phyloP scores from a whole-genome alignment of 2,797 vertebrate species.

The Octomys mimax region DNA sequence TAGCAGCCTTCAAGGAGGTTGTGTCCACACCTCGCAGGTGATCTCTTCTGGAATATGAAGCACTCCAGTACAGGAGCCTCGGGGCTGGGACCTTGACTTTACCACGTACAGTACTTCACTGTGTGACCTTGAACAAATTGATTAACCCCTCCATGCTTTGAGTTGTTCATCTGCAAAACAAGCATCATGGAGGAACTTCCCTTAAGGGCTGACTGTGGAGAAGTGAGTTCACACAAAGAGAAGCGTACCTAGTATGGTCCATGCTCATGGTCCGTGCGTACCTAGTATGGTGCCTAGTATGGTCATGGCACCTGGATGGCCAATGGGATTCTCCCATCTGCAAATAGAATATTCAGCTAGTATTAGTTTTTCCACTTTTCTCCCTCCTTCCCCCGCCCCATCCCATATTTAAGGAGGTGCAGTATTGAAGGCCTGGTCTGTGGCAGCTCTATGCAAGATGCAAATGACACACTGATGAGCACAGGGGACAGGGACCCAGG shows the following conservation, averaged over 20 bases:
- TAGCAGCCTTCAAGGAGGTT: neutral
- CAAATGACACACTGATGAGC: neutral
- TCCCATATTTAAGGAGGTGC: neutral
- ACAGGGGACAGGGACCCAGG: neutral
- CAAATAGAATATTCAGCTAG: neutral
- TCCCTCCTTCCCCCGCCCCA: neutral
- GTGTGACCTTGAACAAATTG: neutral
- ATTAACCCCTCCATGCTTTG: slow-evolving; percentile 32
- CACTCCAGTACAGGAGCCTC: neutral
- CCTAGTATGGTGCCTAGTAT: too few relatives aligned
- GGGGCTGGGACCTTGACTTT: neutral
- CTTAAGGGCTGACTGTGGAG: neutral
- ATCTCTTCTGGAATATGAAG: neutral
- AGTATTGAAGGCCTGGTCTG: neutral
- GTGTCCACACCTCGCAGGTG: accelerated
- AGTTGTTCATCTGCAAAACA: neutral
- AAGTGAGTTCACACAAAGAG: accelerated
- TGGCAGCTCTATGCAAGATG: neutral
- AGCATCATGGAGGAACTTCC: neutral
- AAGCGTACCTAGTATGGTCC: neutral
- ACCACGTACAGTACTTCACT: neutral
- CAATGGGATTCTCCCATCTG: neutral
- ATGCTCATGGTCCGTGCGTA: too few relatives aligned
- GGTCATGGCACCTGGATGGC: accelerated
- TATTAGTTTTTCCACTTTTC: neutral